Evolutionary conservation across 2,797 vertebrate species (phyloP).

Genomic region (Lithobates sylvaticus): DNA sequence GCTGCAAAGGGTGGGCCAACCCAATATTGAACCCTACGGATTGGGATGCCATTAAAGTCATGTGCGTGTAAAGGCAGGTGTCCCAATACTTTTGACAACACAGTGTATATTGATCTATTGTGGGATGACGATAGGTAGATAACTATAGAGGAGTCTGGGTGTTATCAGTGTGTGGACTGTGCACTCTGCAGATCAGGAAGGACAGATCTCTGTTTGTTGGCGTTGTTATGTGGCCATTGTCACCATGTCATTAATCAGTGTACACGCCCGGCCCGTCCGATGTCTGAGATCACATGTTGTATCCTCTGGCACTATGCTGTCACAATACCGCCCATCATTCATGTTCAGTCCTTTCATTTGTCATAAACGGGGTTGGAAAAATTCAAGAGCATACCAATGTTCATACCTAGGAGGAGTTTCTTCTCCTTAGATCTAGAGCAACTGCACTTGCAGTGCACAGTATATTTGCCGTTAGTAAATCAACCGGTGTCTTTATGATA

Average conservation of each 20-base stretch:
- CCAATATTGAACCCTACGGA: no score
- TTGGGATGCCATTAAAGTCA: no score
- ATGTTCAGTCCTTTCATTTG: no score
- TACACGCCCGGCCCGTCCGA: background rate
- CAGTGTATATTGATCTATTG: background rate
- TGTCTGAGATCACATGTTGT: background rate
- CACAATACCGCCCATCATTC: background rate
- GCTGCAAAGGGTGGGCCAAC: no score
- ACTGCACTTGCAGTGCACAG: no score
- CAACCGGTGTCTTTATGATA: no score
- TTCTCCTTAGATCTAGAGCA: no score
- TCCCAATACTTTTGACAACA: no score
- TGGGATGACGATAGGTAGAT: background rate
- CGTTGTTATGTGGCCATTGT: slow-evolving; percentile 23
- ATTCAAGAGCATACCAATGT: background rate
- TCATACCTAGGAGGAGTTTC: background rate
- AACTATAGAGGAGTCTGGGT: background rate
- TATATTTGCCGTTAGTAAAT: no score
- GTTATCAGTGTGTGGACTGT: background rate
- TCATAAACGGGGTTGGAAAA: no score
- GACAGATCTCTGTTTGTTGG: slow-evolving; percentile 33
- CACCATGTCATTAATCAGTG: slow-evolving; percentile 4
- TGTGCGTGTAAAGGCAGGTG: no score
- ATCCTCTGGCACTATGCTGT: background rate
- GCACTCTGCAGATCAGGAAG: no score